phyloP scores from a whole-genome alignment of 92 coral and sea anemone species.

The Heteractis magnifica region DNA sequence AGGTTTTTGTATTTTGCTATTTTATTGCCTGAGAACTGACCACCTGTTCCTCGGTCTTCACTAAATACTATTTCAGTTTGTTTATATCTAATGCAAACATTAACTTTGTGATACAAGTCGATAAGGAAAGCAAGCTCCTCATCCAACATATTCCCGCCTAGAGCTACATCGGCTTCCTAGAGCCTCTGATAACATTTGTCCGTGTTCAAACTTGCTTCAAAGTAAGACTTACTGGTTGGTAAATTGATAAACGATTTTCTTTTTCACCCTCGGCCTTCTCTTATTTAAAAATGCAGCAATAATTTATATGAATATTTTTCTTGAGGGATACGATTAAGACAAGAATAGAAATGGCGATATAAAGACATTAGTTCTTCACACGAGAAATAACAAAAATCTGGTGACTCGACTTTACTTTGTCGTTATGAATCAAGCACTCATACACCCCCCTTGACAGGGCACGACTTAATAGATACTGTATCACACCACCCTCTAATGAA shows the following conservation, averaged over 20 bases:
- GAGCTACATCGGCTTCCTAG: background rate
- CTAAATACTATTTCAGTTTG: constrained; percentile 68
- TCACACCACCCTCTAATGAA: constrained; percentile 28
- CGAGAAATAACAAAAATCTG: background rate
- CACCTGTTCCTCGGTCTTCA: constrained; percentile 62
- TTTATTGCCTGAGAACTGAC: constrained; percentile 68
- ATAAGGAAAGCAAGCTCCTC: background rate
- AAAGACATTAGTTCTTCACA: background rate
- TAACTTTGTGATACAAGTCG: constrained; percentile 54
- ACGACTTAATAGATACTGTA: constrained; percentile 18
- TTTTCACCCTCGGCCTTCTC: background rate
- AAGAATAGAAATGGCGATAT: background rate
- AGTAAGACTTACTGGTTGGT: too few relatives aligned
- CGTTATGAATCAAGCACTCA: constrained; percentile 8
- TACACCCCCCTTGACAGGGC: constrained; percentile 15
- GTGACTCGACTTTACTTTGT: background rate
- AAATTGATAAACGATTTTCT: background rate
- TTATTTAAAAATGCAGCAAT: background rate
- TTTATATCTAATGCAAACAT: constrained; percentile 82
- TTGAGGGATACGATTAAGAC: background rate
- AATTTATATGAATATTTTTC: background rate
- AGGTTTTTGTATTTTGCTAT: constrained; percentile 47
- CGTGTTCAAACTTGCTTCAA: background rate
- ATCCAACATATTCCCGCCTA: constrained; percentile 16
- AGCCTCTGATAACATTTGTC: background rate